Base-by-base conservation (phyloP, 1,140 invertebrate species). In the Pomacea maculata region DNA sequence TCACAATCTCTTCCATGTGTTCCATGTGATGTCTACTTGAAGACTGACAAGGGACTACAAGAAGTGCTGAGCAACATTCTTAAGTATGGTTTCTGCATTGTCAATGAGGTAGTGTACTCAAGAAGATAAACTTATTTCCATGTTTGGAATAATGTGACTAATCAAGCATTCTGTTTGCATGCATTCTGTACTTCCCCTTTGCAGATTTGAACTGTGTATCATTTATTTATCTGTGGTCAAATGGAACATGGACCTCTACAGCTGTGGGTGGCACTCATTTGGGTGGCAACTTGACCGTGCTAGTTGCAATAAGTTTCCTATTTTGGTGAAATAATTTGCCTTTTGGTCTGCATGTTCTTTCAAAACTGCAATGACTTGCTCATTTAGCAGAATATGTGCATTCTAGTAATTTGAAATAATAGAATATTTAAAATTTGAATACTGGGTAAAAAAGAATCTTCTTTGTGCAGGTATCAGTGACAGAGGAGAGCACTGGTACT, bases 401-500 rank as follows among this genome's bases (percentile, higher is more conserved):
- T 2, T 2, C 6, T 45, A 45, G 34, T 45, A 45, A 45, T 45
- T 45, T 45, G 34, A 45, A 45, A 45, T 4, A 45, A 6, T 45
- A 45, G 34, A 45, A 45, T 45, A 45, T 45, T 45, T 45, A 45
- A 45, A 45, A 45, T 45, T 45, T 45, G 34, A 45, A 6, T 45
- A 45, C 34, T 45, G 34, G 0, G 34, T 45, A 1, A 45, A 45
- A 45, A 45, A 4, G 34, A 45, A 45, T 61, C 11, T 45, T 67
- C 15, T 79, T 57, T 75, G 70, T 75, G 15, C 68, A 88, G 86
- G 82, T 78, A 15, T 82, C 83, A 79, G 74, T 80, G 7, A 75
- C 85, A n/a, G n/a, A 92, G 14, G 88, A 92, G 80, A 92, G 88
- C 7, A 94, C 94, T 25, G 90, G 93, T 83, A 79, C 87, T 79